Evolutionary conservation across 2,888 invertebrate genomes (phyloP).

Genomic region (Papilio gigon): DNA sequence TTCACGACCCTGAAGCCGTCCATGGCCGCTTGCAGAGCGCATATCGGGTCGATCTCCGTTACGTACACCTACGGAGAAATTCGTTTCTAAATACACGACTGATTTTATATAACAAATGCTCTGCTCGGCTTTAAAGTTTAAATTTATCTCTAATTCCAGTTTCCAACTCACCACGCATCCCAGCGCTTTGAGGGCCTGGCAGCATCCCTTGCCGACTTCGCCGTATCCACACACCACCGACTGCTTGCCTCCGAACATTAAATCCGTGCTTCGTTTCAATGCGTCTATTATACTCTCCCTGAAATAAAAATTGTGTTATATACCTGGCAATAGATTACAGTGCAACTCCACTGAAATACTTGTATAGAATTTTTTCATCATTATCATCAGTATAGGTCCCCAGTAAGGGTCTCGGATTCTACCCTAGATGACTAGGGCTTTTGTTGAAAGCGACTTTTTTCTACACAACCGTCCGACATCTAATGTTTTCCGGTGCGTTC

Average conservation of each 20-base stretch:
- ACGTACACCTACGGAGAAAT: slow-evolving; percentile 77
- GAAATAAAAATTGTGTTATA: slow-evolving; percentile 47
- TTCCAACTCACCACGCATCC: slow-evolving; percentile 92
- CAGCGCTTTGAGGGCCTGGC: slow-evolving; percentile 95
- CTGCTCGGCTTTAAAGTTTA: no score
- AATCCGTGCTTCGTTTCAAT: slow-evolving; percentile 94
- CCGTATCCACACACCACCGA: slow-evolving; percentile 98
- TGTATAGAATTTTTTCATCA: no score
- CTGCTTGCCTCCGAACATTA: slow-evolving; percentile 99
- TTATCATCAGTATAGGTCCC: no score
- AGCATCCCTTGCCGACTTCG: slow-evolving; percentile 98
- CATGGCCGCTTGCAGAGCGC: slow-evolving; percentile 98
- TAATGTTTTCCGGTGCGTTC: no score
- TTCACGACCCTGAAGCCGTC: slow-evolving; percentile 98
- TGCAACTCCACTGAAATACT: no score
- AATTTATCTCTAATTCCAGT: background rate
- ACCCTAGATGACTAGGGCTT: no score
- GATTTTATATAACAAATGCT: no score
- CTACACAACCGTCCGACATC: no score
- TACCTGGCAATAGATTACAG: no score
- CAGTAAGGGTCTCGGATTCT: no score
- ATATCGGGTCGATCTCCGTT: slow-evolving; percentile 98
- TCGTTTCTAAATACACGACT: background rate
- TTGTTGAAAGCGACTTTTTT: no score
- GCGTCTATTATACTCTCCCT: slow-evolving; percentile 83